phyloP scores from a whole-genome alignment of 2,888 invertebrate genomes.

The Pedicia rivosa region DNA sequence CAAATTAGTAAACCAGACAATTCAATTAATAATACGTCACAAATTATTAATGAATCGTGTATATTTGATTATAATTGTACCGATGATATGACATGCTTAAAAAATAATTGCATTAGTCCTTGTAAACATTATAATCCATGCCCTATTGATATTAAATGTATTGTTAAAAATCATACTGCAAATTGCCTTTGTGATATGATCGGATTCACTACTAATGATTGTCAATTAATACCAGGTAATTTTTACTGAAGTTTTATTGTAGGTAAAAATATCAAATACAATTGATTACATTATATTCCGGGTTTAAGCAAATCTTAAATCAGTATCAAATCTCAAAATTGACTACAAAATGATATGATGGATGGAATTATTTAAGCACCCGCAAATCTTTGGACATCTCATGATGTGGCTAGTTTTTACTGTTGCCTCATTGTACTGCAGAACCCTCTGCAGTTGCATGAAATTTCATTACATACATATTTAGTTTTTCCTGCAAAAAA shows the following conservation, averaged over 20 bases:
- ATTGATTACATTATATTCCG: too few species aligned
- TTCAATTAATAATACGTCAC: too few species aligned
- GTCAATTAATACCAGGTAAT: slow-evolving; percentile 46
- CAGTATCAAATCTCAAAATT: too few species aligned
- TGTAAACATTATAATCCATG: slow-evolving; percentile 33
- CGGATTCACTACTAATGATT: slow-evolving; percentile 33
- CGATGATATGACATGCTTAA: slow-evolving; percentile 32
- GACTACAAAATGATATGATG: too few species aligned
- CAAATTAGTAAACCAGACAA: too few species aligned
- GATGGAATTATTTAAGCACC: too few species aligned
- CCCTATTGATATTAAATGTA: slow-evolving; percentile 31
- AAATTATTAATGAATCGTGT: too few species aligned
- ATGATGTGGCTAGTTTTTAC: slow-evolving; percentile 9
- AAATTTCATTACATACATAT: too few species aligned
- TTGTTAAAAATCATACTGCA: slow-evolving; percentile 35
- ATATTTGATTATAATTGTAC: slow-evolving; percentile 27
- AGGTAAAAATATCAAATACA: too few species aligned
- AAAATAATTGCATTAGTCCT: slow-evolving; percentile 34
- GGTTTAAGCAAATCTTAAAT: too few species aligned
- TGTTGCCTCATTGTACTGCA: slow-evolving; percentile 12
- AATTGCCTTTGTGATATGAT: slow-evolving; percentile 37
- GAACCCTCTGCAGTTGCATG: slow-evolving; percentile 15
- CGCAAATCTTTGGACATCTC: slow-evolving; percentile 8
- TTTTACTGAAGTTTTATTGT: not conserved
- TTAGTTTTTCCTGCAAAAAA: too few species aligned